Conservation (phyloP, 2,113 vertebrate genomes). For the Phocoena sinus region DNA sequence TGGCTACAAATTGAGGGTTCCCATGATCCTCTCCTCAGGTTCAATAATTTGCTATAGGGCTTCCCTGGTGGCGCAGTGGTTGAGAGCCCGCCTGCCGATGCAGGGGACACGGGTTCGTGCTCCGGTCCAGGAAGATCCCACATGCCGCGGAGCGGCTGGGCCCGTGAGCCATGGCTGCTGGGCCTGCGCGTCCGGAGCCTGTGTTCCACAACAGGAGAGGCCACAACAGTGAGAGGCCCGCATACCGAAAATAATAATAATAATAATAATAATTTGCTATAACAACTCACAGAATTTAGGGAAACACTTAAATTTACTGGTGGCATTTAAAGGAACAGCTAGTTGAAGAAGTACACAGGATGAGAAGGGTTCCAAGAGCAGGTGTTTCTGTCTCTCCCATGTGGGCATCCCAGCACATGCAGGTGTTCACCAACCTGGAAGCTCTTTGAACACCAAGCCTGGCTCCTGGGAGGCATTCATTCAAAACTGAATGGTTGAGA, state of each 20-base stretch:
- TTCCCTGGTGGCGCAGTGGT: too few relatives aligned
- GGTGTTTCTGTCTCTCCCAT: background rate
- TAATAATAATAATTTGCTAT: background rate
- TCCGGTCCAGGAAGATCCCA: too few relatives aligned
- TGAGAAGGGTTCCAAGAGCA: background rate
- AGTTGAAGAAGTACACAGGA: background rate
- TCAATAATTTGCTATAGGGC: background rate
- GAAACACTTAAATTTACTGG: background rate
- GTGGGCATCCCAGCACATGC: too few relatives aligned
- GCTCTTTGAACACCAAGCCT: background rate
- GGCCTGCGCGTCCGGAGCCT: too few relatives aligned
- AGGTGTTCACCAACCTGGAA: background rate
- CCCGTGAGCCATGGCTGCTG: too few relatives aligned
- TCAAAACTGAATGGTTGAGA: background rate
- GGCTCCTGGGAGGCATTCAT: background rate
- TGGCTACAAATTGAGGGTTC: background rate
- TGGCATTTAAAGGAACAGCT: background rate
- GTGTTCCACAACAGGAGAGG: too few relatives aligned
- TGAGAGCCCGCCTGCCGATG: too few relatives aligned
- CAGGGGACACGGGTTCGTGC: too few relatives aligned
- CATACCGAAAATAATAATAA: too few relatives aligned
- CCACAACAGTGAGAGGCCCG: too few relatives aligned
- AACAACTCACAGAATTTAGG: background rate
- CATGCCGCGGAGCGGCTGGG: too few relatives aligned
- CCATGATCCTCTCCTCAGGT: background rate